Evolutionary conservation across 2,113 vertebrate species (phyloP).

Genomic region (Carassius gibelio): DNA sequence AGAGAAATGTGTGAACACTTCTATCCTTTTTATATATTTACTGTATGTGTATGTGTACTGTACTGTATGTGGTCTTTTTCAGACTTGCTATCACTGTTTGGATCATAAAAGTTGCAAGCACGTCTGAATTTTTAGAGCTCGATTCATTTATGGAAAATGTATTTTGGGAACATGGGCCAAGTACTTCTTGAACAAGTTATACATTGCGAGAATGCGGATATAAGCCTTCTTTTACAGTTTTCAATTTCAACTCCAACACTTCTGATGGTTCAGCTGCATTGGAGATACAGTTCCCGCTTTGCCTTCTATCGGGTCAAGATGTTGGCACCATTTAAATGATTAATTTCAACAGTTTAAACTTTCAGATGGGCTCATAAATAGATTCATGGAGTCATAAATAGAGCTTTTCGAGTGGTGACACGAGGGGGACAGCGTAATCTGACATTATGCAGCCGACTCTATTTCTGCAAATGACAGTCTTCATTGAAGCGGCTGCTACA

Average conservation of each 20-base stretch:
- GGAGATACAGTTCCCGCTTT: slow-evolving; percentile 30
- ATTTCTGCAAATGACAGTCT: slow-evolving; percentile 72
- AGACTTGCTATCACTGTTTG: slow-evolving; percentile 1
- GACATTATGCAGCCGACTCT: slow-evolving; percentile 75
- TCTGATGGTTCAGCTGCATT: slow-evolving; percentile 40
- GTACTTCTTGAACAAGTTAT: slow-evolving; percentile 25
- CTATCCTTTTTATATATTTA: slow-evolving; percentile 16
- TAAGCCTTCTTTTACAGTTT: slow-evolving; percentile 50
- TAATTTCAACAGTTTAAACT: slow-evolving; percentile 73
- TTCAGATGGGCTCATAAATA: slow-evolving; percentile 61
- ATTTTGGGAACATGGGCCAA: neutral
- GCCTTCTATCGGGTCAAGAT: slow-evolving; percentile 26
- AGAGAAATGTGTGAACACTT: neutral
- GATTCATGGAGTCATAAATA: slow-evolving; percentile 70
- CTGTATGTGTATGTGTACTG: too few relatives aligned
- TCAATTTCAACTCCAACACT: slow-evolving; percentile 48
- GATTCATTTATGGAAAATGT: slow-evolving; percentile 14
- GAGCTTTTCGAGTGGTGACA: slow-evolving; percentile 68
- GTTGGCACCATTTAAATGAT: slow-evolving; percentile 65
- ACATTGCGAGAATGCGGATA: slow-evolving; percentile 14
- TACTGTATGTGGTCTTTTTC: slow-evolving; percentile 52
- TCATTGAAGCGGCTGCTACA: slow-evolving; percentile 68
- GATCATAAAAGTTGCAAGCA: slow-evolving; percentile 33
- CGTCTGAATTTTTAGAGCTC: neutral
- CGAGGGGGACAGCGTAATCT: slow-evolving; percentile 72